Conservation (phyloP, 2,888 invertebrate genomes). For the Parthenolecanium corni region DNA sequence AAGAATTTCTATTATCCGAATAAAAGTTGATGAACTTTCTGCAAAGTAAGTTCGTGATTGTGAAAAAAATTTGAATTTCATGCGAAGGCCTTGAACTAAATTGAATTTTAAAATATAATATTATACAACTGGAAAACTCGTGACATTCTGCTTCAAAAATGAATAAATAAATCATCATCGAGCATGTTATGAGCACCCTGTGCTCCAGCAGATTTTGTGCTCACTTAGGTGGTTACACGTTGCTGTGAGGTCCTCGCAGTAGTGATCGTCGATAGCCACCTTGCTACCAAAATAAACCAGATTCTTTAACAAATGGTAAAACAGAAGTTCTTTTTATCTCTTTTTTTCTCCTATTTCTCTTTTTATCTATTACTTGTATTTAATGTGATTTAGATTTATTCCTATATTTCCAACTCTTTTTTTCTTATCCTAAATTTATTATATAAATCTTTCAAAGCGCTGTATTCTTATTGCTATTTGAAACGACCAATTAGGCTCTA, state of each 20-base stretch:
- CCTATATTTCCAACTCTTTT: background rate
- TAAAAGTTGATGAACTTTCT: too few species aligned
- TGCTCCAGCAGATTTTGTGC: too few species aligned
- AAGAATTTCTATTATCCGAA: too few species aligned
- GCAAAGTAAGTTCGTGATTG: too few species aligned
- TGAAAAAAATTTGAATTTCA: too few species aligned
- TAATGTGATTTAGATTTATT: slow-evolving; percentile 24
- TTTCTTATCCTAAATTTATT: slow-evolving; percentile 1
- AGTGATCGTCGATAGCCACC: slow-evolving; percentile 26
- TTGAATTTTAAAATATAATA: too few species aligned
- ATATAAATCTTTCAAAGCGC: background rate
- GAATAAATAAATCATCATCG: too few species aligned
- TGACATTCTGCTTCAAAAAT: too few species aligned
- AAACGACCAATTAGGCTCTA: slow-evolving; percentile 8
- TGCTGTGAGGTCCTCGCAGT: slow-evolving; percentile 22
- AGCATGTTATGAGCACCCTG: too few species aligned
- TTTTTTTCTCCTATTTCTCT: background rate
- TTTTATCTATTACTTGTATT: slow-evolving; percentile 9
- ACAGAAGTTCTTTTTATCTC: slow-evolving; percentile 12
- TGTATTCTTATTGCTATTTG: background rate
- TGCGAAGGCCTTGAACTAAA: too few species aligned
- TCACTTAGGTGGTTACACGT: slow-evolving; percentile 11
- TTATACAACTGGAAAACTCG: too few species aligned
- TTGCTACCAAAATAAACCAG: slow-evolving; percentile 27
- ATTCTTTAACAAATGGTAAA: slow-evolving; percentile 24